phyloP scores from a whole-genome alignment of 2,888 invertebrate genomes.

The Crepidodera aurea region DNA sequence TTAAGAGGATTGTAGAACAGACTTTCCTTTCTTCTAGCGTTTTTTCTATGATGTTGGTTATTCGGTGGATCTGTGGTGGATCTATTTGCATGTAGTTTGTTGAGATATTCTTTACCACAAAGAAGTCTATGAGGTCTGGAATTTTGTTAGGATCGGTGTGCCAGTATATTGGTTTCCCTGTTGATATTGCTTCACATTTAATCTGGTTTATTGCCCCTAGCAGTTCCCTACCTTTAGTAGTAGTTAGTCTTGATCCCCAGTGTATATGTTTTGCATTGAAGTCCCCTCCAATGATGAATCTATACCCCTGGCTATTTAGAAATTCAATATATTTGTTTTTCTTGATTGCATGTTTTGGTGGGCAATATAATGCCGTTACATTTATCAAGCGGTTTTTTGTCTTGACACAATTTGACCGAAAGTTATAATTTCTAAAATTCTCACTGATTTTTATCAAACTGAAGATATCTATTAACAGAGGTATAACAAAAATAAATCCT shows the following conservation, averaged over 20 bases:
- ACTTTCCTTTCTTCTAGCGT: no score
- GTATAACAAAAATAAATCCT: no score
- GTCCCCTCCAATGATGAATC: no score
- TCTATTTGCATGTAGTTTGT: constrained; percentile 17
- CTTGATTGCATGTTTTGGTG: constrained; percentile 14
- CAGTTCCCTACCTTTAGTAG: constrained; percentile 21
- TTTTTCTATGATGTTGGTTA: no score
- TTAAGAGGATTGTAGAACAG: no score
- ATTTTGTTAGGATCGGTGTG: constrained; percentile 26
- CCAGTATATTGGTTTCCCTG: constrained; percentile 28
- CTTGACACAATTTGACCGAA: no score
- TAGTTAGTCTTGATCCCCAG: constrained; percentile 23
- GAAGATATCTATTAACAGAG: no score
- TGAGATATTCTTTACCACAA: constrained; percentile 23
- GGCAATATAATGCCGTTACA: constrained; percentile 17
- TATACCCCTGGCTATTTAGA: constrained; percentile 5
- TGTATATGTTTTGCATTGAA: no score
- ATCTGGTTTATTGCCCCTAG: constrained; percentile 1
- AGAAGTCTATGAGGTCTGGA: no score
- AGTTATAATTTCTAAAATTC: no score
- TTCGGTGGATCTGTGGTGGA: no score
- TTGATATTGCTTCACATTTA: constrained; percentile 16
- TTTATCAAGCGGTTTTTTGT: constrained; percentile 7
- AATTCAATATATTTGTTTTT: constrained; percentile 26
- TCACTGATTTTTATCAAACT: no score